Base-by-base conservation (phyloP, 1,140 invertebrate species). In the Lepidotrigona ventralis region DNA sequence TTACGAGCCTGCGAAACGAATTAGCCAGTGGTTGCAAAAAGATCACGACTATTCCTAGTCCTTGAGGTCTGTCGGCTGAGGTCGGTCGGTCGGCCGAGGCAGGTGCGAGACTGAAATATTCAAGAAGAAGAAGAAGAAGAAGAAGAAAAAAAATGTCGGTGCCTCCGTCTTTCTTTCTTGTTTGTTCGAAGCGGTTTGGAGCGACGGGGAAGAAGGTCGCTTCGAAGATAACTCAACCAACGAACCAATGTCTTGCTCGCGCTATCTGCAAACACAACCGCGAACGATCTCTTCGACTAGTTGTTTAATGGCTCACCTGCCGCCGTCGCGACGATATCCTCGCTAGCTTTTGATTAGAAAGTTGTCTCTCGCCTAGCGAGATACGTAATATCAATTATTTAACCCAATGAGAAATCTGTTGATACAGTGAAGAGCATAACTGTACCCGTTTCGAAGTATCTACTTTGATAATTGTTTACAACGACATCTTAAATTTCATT, bases 1-100 rank as follows among this genome's bases (percentile, higher is more conserved):
- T 78, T 66, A 60, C 69, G 72, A 77, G 74, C 80, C 83, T 81
- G 89, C 88, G 86, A 88, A 89, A 90, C 83, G 84, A 90, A 91
- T 91, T 91, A 89, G 86, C 83, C 84, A 69, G 58, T 70, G 76
- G 70, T 71, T 73, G 76, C 87, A 91, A 92, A 90, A 88, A 92
- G 85, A 85, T 79, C 73, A 81, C 70, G 74, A 80, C 91, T 92
- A 92, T 91, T 90, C 85, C 92, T 93, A 93, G 88, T 88, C 85
- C 90, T 89, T 81, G 90, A 88, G 83, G 75, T 56, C 73, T 15
- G 53, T 33, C 46, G 51, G 79, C 53, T 60, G 39, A 46, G 6
- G 83, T 80, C 80, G 84, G 79, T 80, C 80, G 84, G 79, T 76
- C 33, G 39, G 53, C 14, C 72, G 33, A 33, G 85, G 89, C 92